These are phyloP conservation scores for Murina feae DNA, from an alignment of 2,113 vertebrate genomes.

Conservation along the genomic window DNA sequence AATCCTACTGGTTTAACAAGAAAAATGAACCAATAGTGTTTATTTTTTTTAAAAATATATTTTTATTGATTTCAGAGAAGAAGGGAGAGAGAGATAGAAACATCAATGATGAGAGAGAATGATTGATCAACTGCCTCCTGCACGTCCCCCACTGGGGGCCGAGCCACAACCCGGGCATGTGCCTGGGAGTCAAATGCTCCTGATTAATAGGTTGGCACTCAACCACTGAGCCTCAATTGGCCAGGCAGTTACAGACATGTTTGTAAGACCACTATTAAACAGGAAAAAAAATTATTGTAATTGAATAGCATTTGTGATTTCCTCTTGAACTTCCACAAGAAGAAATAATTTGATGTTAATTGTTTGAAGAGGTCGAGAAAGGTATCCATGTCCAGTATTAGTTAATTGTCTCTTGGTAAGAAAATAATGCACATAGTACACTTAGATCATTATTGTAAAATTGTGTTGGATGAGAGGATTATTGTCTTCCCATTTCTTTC, in stretches of 20 bases:
- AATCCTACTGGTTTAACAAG: neutral
- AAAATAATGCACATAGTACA: neutral
- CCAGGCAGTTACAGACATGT: neutral
- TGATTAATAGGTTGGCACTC: no score
- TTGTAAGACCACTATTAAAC: neutral
- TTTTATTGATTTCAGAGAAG: no score
- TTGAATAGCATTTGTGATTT: conserved; percentile 20
- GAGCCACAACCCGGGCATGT: no score
- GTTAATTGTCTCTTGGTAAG: neutral
- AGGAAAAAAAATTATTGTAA: neutral
- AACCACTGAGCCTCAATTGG: no score
- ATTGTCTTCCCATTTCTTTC: neutral
- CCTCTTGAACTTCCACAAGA: conserved; percentile 31
- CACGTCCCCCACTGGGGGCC: no score
- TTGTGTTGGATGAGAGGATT: neutral
- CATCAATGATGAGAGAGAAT: no score
- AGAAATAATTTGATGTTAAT: conserved; percentile 4
- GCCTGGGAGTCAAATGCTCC: no score
- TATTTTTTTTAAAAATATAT: no score
- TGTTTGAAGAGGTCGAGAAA: neutral
- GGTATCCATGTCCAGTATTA: neutral
- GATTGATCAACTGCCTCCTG: no score
- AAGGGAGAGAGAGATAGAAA: no score
- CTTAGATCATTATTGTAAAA: conserved; percentile 2
- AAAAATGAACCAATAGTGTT: neutral